Percentiles rank a stretch among this genome's conserved stretches.
These are phyloP conservation scores for Oplegnathus fasciatus DNA, from an alignment of 2,113 vertebrate species.

Conservation along the genomic window DNA sequence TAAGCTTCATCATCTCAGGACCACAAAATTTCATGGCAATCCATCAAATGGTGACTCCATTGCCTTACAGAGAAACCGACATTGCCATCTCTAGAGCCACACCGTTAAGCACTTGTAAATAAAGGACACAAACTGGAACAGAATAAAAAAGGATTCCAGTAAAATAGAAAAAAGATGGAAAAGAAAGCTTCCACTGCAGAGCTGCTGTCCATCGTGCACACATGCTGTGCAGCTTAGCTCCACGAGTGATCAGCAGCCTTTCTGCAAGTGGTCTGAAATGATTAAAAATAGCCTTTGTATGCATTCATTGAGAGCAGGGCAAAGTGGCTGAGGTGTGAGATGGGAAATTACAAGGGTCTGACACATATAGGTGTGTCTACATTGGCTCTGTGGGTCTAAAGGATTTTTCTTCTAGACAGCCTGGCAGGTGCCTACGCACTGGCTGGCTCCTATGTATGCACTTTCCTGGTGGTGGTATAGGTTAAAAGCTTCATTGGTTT, in stretches of 20 bases:
- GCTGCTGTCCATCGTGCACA: constrained; percentile 11
- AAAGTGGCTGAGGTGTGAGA: constrained; percentile 10
- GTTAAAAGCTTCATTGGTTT: not conserved
- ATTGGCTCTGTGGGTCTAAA: not conserved
- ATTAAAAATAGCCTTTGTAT: constrained; percentile 26
- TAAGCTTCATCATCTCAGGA: not conserved
- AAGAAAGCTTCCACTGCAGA: constrained; percentile 2
- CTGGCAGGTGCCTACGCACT: not conserved
- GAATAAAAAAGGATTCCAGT: not conserved
- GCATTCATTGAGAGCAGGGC: not conserved
- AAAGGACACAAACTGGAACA: not conserved
- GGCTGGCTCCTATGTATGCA: not conserved
- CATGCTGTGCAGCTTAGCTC: constrained; percentile 3
- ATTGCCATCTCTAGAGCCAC: not conserved
- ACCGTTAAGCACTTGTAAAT: not conserved
- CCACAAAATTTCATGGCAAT: constrained; percentile 17
- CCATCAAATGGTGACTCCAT: not conserved
- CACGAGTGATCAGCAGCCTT: not conserved
- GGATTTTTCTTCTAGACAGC: not conserved
- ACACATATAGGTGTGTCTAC: not conserved
- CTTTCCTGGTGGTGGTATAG: not conserved
- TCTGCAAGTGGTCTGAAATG: constrained; percentile 25
- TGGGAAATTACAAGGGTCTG: not conserved
- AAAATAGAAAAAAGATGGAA: constrained; percentile 1
- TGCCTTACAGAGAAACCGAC: not conserved